phyloP scores from a whole-genome alignment of 2,113 vertebrate species.

The Nothoprocta perdicaria region DNA sequence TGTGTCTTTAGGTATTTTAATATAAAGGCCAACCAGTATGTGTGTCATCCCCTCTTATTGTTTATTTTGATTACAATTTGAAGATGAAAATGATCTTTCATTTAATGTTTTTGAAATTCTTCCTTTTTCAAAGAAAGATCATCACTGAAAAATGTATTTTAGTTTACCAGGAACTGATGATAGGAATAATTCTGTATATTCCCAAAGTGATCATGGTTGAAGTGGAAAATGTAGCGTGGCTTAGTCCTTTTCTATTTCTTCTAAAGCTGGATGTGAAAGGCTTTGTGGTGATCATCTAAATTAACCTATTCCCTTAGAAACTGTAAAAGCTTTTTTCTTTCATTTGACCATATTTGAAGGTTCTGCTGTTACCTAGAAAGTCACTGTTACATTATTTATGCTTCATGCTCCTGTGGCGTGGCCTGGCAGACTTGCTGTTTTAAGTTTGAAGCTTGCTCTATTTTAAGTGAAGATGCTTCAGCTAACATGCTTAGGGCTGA shows the following conservation, averaged over 20 bases:
- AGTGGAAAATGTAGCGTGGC: neutral
- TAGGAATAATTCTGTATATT: neutral
- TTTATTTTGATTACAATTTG: neutral
- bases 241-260: neutral
- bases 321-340: neutral
- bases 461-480: neutral
- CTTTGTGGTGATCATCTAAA: neutral
- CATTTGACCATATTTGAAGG: neutral
- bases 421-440: neutral
- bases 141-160: no score
- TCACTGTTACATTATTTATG: neutral
- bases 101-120: neutral
- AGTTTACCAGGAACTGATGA: neutral
- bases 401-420: neutral
- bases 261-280: neutral
- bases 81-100: neutral
- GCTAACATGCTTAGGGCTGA: neutral
- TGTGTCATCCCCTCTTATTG: neutral
- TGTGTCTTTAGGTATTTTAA: neutral
- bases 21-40: neutral
- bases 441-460: neutral
- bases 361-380: slow-evolving; percentile 1
- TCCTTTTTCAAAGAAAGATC: neutral
- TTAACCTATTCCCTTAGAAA: neutral
- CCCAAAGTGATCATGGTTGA: neutral